Base-by-base conservation (phyloP, 2,113 vertebrate genomes). In the Synchiropus splendidus region DNA sequence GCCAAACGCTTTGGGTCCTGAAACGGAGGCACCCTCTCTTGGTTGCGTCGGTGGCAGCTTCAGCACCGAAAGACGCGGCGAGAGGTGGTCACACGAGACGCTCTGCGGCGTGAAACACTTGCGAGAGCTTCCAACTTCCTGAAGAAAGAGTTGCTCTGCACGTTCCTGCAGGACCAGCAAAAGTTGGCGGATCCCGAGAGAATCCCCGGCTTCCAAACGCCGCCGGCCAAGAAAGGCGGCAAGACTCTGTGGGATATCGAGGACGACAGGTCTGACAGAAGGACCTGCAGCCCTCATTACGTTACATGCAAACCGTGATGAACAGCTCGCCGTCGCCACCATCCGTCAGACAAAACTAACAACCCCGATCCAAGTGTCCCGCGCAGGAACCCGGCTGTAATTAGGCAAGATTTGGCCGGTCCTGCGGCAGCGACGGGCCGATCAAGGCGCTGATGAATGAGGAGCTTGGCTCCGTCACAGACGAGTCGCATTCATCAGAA, bases 401-500 rank as follows among this genome's bases (percentile, higher is more conserved):
- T 89, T 86, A 88, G 83, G 74, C 65, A 72, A 78, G 6, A 82
- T 85, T 76, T 83, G 83, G 82, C 57, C 57, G 58, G 2, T 0
- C 71, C 59, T 56, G 65, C 56, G 56, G 58, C 72, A 61, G 74
- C n/a, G 82, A 78, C 68, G 77, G 75, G 75, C 54, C 64, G 67
- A 83, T 79, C 70, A 73, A 31, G 69, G 75, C 69, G 62, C 77
- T 91, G 89, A 92, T 88, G 83, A 86, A 90, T 85, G 74, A 67
- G 76, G 66, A 15, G 78, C 70, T 50, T 53, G 72, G 67, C 72
- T 56, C 64, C 75, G 63, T 85, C 78, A 83, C 66, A 80, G 73
- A 82, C 75, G 0, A 32, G 74, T 84, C 78, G 83, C 81, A 89
- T 87, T 87, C 85, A 89, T 89, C 87, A 90, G 56, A 42, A 69